Evolutionary conservation across 2,797 vertebrate species (phyloP), one percentile per base, ranked within the genome.

Genomic region (Eremophila alpestris): DNA sequence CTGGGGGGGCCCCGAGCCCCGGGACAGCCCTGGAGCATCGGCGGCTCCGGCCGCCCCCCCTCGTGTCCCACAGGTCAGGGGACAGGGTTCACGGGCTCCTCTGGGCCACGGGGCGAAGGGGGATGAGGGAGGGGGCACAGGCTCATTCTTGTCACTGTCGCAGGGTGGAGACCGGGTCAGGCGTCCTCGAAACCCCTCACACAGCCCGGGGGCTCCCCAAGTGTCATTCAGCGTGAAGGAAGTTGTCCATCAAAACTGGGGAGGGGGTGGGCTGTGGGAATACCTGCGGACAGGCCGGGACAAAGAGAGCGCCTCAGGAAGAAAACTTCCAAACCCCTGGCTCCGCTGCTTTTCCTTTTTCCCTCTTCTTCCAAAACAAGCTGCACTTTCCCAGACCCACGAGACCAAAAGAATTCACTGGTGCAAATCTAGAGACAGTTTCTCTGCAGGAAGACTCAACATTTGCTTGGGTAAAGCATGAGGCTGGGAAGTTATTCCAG

Each of bases 141-240:
- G 95, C 87, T 92, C 92, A 79, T 97, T 93, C 95, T 97, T 97
- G 96, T 92, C 24, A 0, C 71, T 34, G 65, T 32, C 26, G 85
- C 49, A 4, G 64, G 85, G 80, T 29, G 71, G 62, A 81, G 90
- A 29, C 13, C 29, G n/a, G 96, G 95, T 97, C 96, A 97, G 60
- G 51, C 11, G 1, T 34, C 89, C 95, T 51, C 41, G 5, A 54
- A 73, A 78, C 20, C 82, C 83, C 84, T 46, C 60, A 1, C 73
- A 45, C 92, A 83, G 63, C 81, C 87, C 27, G 89, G 67, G 20
- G 91, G 94, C 90, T 91, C 91, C 76, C 77, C 95, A 11, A 87
- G 75, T 96, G 97, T 97, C 97, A 97, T 23, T 97, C 97, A 97
- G 93, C 5, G 1, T 93, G 95, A 96, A 60, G 95, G 92, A 85